These are phyloP conservation scores for Vimba vimba DNA, from an alignment of 2,113 vertebrate genomes.

Conservation along the genomic window DNA sequence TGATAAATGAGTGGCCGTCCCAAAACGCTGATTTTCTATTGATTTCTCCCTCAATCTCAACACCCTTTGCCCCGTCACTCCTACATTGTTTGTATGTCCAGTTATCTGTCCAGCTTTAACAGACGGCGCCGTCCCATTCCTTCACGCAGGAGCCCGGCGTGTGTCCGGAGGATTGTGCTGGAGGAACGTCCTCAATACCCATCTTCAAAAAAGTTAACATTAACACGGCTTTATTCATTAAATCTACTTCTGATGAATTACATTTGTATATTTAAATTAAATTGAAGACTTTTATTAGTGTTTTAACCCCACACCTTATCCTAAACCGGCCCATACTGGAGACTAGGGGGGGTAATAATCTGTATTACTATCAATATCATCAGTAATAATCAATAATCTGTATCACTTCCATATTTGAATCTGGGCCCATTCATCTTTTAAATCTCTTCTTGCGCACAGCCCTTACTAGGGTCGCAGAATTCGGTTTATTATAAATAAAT, in stretches of 20 bases:
- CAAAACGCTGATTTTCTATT: conserved; percentile 96
- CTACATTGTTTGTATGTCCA: conserved; percentile 87
- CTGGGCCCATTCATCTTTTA: too few relatives aligned
- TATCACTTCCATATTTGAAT: too few relatives aligned
- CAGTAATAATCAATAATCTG: too few relatives aligned
- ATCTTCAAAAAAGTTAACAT: neutral
- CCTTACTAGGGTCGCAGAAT: too few relatives aligned
- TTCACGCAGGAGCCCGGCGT: conserved; percentile 28
- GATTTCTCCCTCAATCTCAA: conserved; percentile 89
- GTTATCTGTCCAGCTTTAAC: conserved; percentile 69
- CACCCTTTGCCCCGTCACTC: conserved; percentile 85
- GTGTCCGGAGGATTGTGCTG: neutral
- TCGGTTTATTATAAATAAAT: too few relatives aligned
- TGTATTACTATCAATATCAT: too few relatives aligned
- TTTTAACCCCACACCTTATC: neutral
- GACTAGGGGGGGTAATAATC: too few relatives aligned
- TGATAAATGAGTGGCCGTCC: conserved; percentile 96
- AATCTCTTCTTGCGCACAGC: too few relatives aligned
- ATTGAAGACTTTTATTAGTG: neutral
- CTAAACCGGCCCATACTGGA: too few relatives aligned
- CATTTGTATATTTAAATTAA: neutral
- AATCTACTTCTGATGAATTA: neutral
- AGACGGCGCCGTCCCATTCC: conserved; percentile 26
- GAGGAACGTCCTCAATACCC: neutral
- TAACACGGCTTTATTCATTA: neutral